These are phyloP conservation scores for Mya arenaria DNA, from an alignment of 1,140 invertebrate species.

Conservation along the genomic window DNA sequence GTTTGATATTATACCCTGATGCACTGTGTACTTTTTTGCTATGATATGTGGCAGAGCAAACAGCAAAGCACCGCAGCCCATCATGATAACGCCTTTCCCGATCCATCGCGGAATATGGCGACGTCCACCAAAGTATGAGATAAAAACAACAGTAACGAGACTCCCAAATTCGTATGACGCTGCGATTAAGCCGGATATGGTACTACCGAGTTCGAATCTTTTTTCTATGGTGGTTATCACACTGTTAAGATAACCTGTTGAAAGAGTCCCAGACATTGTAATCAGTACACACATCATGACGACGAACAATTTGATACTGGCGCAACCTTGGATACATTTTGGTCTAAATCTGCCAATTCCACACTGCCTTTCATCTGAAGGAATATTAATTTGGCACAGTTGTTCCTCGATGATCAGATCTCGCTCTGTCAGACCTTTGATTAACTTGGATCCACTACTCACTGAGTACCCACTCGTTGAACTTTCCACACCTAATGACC, in stretches of 20 bases:
- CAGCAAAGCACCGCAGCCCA: constrained; percentile 92
- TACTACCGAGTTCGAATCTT: constrained; percentile 96
- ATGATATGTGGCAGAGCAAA: constrained; percentile 87
- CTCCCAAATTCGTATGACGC: constrained; percentile 98
- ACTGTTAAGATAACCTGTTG: constrained; percentile 92
- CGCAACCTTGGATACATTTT: constrained; percentile 90
- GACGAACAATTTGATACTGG: constrained; percentile 91
- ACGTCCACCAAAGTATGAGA: constrained; percentile 96
- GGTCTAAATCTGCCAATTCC: constrained; percentile 92
- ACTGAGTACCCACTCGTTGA: constrained; percentile 69
- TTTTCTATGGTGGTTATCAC: constrained; percentile 99
- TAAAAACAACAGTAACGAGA: constrained; percentile 95
- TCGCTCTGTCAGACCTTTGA: constrained; percentile 65
- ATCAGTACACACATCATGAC: constrained; percentile 95
- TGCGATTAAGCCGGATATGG: constrained; percentile 94
- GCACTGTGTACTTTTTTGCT: constrained; percentile 79
- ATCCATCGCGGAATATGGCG: constrained; percentile 98
- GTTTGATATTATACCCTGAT: constrained; percentile 80
- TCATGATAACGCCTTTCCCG: constrained; percentile 93
- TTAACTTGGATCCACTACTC: constrained; percentile 63
- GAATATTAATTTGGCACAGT: constrained; percentile 41
- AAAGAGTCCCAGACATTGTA: constrained; percentile 84
- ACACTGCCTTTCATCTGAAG: constrained; percentile 85
- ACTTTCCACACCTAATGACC: constrained; percentile 62
- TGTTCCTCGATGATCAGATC: constrained; percentile 63